Conservation (phyloP, 2,888 invertebrate species). For the Ethmia dodecea region DNA sequence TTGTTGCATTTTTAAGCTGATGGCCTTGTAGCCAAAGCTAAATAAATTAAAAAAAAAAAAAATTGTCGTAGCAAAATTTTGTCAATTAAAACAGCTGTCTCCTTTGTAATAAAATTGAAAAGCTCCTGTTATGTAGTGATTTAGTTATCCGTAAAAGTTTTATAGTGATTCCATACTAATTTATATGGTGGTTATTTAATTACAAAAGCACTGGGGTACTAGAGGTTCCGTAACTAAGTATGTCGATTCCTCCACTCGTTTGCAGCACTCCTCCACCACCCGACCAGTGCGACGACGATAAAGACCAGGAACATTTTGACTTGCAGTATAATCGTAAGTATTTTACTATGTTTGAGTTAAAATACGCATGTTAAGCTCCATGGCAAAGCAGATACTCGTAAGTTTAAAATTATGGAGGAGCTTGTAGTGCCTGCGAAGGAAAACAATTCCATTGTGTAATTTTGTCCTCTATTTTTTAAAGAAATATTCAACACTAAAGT, state of each 20-base stretch:
- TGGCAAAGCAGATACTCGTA: too few relatives aligned
- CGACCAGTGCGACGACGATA: conserved; percentile 80
- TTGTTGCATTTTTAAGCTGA: too few relatives aligned
- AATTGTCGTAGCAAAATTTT: conserved; percentile 41
- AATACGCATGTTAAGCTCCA: too few relatives aligned
- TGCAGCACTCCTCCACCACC: conserved; percentile 82
- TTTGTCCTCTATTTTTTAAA: too few relatives aligned
- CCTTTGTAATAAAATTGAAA: conserved; percentile 25
- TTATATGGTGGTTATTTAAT: conserved; percentile 24
- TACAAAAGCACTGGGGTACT: conserved; percentile 20
- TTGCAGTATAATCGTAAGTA: conserved; percentile 63
- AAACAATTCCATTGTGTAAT: too few relatives aligned
- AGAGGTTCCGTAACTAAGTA: conserved; percentile 36
- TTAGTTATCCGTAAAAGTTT: conserved; percentile 1
- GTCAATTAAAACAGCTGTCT: conserved; percentile 69
- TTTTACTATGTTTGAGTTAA: too few relatives aligned
- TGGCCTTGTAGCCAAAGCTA: too few relatives aligned
- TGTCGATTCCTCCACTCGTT: conserved; percentile 82
- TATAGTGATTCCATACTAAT: conserved; percentile 15
- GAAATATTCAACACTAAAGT: too few relatives aligned
- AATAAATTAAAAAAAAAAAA: too few relatives aligned
- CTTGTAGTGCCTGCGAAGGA: too few relatives aligned
- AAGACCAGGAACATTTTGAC: conserved; percentile 73
- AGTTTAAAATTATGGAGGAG: too few relatives aligned
- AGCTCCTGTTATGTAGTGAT: conserved; percentile 11